phyloP scores from a whole-genome alignment of 2,888 invertebrate species.

The Pyrochroa serraticornis region DNA sequence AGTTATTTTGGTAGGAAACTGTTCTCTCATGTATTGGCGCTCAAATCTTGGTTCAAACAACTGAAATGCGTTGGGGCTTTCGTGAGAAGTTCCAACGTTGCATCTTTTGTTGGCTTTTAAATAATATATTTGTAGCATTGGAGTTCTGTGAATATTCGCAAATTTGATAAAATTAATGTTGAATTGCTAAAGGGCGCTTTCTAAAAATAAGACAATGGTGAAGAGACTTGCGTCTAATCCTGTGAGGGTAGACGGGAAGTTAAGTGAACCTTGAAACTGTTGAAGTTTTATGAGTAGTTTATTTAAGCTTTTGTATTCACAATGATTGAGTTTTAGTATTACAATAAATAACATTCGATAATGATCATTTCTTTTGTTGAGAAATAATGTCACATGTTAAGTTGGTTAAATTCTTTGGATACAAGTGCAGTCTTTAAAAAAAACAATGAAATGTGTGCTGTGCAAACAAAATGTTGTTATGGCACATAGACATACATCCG shows the following conservation, averaged over 20 bases:
- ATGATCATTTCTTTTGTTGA: constrained; percentile 34
- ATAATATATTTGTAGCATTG: no score
- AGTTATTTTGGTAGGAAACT: no score
- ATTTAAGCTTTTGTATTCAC: constrained; percentile 50
- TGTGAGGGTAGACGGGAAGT: not conserved
- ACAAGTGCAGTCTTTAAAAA: constrained; percentile 47
- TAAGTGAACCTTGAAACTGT: not conserved
- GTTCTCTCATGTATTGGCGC: no score
- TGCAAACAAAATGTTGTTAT: constrained; percentile 30
- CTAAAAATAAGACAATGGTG: no score
- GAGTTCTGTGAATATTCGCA: no score
- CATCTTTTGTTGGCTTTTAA: no score
- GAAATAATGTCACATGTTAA: constrained; percentile 31
- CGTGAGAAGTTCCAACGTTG: no score
- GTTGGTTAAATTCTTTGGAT: constrained; percentile 44
- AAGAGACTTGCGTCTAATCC: not conserved
- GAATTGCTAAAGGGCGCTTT: no score
- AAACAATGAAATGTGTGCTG: constrained; percentile 33
- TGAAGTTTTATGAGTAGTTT: constrained; percentile 38
- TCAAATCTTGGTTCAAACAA: no score
- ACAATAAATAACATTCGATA: constrained; percentile 46
- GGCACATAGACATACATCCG: constrained; percentile 36
- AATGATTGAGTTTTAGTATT: constrained; percentile 45
- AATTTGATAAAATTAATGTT: no score
- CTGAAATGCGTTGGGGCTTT: no score